Base-by-base conservation (phyloP, 2,888 invertebrate species). In the Acronicta leporina region DNA sequence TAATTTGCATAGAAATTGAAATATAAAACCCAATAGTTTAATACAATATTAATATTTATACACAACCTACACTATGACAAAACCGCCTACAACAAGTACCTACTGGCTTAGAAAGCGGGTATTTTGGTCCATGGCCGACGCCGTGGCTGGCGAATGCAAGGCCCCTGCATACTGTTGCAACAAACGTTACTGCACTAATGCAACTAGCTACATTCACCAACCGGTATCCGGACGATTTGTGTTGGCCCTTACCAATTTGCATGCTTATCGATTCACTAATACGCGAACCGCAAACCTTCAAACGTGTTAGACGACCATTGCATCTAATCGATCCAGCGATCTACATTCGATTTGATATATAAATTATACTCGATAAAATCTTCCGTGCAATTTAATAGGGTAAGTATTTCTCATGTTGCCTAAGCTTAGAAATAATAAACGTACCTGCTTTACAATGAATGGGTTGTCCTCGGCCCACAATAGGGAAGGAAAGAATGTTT, bases 61-160 rank as follows among this genome's bases (percentile, higher is more conserved):
- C 30, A 33, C 4, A 33, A 4, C 27, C 58, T 54, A 25, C 43
- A 68, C 64, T 46, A 46, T 68, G 64, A 76, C 67, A 67, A 63
- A 72, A 52, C 60, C 67, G 68, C 71, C 71, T 68, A 68, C 71
- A 68, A 50, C 51, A 51, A 67, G 65, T 62, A 63, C 62, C 49
- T 65, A 61, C 44, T 61, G 72, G 67, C 73, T 81, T 80, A 84
- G 83, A 92, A 92, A 92, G 91, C 90, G 87, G 82, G 86, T 90
- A 92, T 93, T 91, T 90, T 77, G 87, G 92, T 92, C 92, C 94
- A 93, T 87, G 93, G 94, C 88, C 90, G 86, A 78, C 84, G 86
- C 85, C 77, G 72, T 63, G 72, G 86, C 86, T 86, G 89, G 92
- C 92, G 92, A 93, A 89, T 90, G 92, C 93, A 93, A 93, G 93